phyloP scores from a whole-genome alignment of 2,113 vertebrate genomes.

The Campylomormyrus numenius region DNA sequence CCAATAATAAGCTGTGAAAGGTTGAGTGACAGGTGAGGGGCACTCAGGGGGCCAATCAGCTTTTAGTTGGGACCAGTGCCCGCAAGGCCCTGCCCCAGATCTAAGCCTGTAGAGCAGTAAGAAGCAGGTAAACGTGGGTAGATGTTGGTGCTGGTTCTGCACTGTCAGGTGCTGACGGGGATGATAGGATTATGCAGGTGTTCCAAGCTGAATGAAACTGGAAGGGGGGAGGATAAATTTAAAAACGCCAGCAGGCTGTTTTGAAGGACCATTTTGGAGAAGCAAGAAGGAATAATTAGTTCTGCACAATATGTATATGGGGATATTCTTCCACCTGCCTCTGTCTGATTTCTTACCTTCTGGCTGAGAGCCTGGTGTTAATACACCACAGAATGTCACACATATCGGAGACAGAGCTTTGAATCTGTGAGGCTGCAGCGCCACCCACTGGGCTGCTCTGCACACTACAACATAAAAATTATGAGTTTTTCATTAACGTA shows the following conservation, averaged over 20 bases:
- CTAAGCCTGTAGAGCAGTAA: background rate
- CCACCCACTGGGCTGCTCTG: background rate
- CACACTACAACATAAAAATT: background rate
- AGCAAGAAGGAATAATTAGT: background rate
- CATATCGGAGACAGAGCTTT: background rate
- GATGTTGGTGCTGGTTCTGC: background rate
- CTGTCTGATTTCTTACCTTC: background rate
- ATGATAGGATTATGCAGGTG: background rate
- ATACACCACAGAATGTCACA: background rate
- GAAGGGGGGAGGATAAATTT: background rate
- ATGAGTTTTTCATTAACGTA: background rate
- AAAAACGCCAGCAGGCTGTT: background rate
- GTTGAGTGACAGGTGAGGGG: background rate
- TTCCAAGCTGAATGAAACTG: background rate
- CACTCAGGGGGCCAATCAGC: background rate
- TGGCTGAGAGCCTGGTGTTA: background rate
- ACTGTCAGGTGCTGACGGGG: background rate
- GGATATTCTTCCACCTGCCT: background rate
- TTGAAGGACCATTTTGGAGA: background rate
- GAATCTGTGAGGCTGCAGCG: background rate
- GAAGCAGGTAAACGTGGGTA: background rate
- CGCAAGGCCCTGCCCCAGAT: background rate
- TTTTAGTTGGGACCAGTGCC: background rate
- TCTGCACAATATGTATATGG: background rate
- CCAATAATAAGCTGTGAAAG: background rate